Conservation (phyloP, 2,797 vertebrate genomes). For the Sebastes taczanowskii region DNA sequence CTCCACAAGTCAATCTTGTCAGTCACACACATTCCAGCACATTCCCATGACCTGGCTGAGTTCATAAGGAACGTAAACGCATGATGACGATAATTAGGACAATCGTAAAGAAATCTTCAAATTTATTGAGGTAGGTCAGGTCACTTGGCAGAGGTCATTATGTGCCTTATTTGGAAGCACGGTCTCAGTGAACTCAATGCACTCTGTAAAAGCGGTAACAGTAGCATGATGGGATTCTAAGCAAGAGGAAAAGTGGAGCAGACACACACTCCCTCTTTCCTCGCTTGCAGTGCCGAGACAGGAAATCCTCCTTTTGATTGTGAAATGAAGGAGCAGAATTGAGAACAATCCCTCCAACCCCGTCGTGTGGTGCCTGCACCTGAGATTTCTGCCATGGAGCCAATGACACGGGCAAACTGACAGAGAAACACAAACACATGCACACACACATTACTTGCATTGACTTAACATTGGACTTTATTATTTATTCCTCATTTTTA, state of each 20-base stretch:
- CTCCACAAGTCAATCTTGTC: constrained; percentile 33
- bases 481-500: constrained; percentile 18
- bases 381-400: constrained; percentile 23
- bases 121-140: constrained; percentile 26
- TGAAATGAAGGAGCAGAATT: constrained; percentile 62
- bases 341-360: constrained; percentile 60
- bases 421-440: constrained; percentile 9
- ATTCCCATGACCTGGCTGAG: constrained; percentile 53
- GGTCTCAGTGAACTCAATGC: constrained; percentile 60
- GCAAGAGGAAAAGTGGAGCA: constrained; percentile 64
- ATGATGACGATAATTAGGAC: constrained; percentile 46
- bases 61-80: constrained; percentile 21
- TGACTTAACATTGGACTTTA: background rate
- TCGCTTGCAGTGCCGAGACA: constrained; percentile 68
- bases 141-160: constrained; percentile 36
- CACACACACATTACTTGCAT: background rate
- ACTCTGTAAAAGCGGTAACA: constrained; percentile 45
- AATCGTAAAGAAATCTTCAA: constrained; percentile 47
- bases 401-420: constrained; percentile 10
- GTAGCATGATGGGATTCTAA: constrained; percentile 50
- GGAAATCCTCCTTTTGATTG: constrained; percentile 85
- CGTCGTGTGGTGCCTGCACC: constrained; percentile 38
- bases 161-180: constrained; percentile 36
- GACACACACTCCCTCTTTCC: constrained; percentile 54
- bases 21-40: constrained; percentile 42